Evolutionary conservation across 2,888 invertebrate genomes (phyloP).

Genomic region (Diaperis boleti): DNA sequence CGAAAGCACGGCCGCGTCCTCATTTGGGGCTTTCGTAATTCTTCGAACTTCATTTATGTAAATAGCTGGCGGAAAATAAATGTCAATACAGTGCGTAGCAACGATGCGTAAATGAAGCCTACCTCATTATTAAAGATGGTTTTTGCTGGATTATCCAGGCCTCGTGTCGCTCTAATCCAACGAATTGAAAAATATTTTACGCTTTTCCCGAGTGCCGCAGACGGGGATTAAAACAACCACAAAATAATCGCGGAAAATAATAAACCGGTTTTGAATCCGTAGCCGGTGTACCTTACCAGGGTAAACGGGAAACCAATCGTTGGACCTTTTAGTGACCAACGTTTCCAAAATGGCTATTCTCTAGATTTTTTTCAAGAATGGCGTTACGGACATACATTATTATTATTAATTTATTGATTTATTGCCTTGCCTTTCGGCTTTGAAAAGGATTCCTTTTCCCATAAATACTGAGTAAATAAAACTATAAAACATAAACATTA

Average conservation of each 20-base stretch:
- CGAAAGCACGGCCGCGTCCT: slow-evolving; percentile 10
- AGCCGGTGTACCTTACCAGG: no score
- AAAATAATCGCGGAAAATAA: not conserved
- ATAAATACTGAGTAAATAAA: no score
- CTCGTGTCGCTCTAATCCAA: slow-evolving; percentile 8
- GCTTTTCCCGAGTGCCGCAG: not conserved
- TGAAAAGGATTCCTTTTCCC: no score
- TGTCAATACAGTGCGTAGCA: slow-evolving; percentile 19
- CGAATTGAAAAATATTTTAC: slow-evolving; percentile 11
- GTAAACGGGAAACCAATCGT: no score
- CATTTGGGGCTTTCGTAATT: slow-evolving; percentile 14
- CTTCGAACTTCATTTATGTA: slow-evolving; percentile 15
- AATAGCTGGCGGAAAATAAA: slow-evolving; percentile 15
- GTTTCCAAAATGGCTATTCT: no score
- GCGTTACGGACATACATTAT: no score
- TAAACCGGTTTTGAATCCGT: not conserved
- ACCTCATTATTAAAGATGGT: slow-evolving; percentile 20
- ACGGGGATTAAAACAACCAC: slow-evolving; percentile 4
- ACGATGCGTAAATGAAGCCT: slow-evolving; percentile 16
- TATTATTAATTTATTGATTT: no score
- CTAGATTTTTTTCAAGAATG: no score
- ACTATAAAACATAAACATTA: no score
- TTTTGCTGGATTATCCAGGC: slow-evolving; percentile 9
- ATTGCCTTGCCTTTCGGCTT: no score
- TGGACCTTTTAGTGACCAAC: no score